Percentiles rank a stretch among this genome's conserved stretches.
These are phyloP conservation scores for Hippopotamus amphibius DNA, from an alignment of 2,113 vertebrate genomes.

Conservation along the genomic window DNA sequence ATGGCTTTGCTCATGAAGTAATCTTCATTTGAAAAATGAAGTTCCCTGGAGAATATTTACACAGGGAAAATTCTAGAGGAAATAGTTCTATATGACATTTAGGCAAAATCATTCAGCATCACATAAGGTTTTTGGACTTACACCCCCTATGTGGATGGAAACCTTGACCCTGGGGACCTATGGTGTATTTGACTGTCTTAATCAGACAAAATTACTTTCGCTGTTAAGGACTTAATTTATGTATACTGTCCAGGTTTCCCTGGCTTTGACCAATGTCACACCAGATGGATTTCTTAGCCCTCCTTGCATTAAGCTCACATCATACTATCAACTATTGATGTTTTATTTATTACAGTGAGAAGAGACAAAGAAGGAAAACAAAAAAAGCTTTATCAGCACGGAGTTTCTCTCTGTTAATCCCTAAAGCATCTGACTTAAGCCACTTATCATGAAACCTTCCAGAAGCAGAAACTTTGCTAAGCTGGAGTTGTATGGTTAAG, in stretches of 20 bases:
- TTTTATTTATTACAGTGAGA: not conserved
- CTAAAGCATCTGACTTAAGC: not conserved
- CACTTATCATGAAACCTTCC: not conserved
- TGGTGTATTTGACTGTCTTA: not conserved
- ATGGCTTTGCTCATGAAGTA: not conserved
- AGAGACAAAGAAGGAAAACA: not conserved
- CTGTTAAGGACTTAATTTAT: not conserved
- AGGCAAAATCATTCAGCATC: not conserved
- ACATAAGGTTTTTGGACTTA: not conserved
- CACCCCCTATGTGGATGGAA: not conserved
- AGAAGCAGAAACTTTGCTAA: not conserved
- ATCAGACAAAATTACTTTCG: not conserved
- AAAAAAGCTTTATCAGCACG: not conserved
- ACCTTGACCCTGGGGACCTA: not conserved
- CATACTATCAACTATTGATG: not conserved
- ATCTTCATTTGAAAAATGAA: not conserved
- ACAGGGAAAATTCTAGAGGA: not conserved
- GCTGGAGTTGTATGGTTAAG: not conserved
- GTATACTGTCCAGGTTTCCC: not conserved
- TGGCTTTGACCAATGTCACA: not conserved
- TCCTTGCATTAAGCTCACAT: not conserved
- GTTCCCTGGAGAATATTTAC: not conserved
- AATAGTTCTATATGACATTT: not conserved
- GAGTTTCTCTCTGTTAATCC: not conserved
- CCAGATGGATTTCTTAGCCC: not conserved